Conservation (phyloP, 2,113 vertebrate genomes). For the Heteronetta atricapilla region DNA sequence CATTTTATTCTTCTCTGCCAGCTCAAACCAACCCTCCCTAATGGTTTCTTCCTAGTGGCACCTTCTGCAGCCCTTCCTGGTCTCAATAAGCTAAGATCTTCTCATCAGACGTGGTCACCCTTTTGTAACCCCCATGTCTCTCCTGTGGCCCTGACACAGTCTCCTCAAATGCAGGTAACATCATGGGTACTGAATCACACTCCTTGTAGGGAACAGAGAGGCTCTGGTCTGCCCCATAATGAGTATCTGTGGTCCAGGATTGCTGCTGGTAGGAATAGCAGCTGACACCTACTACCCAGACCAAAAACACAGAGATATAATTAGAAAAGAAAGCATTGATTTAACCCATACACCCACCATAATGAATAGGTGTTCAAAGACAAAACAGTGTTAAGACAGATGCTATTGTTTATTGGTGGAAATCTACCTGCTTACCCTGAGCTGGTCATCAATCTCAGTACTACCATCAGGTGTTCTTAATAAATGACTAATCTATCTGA, state of each 20-base stretch:
- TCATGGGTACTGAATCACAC: rapidly evolving
- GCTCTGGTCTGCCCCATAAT: neutral
- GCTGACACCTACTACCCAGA: neutral
- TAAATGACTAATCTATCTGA: constrained; percentile 4
- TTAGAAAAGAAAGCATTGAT: neutral
- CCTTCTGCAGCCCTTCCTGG: neutral
- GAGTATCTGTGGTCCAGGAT: neutral
- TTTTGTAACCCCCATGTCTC: neutral
- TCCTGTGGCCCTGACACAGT: neutral
- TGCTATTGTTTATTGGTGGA: neutral
- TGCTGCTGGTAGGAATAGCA: neutral
- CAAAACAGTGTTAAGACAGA: neutral
- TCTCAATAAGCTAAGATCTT: neutral
- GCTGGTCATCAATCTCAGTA: neutral
- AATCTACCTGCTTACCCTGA: neutral
- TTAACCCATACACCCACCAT: neutral
- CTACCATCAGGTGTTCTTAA: neutral
- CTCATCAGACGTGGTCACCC: rapidly evolving
- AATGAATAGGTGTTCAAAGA: neutral
- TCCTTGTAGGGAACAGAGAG: neutral
- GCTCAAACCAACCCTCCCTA: neutral
- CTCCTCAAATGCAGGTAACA: neutral
- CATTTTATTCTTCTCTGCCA: neutral
- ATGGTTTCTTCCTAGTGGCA: neutral
- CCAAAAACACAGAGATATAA: neutral